A percentile compares a stretch with the other conserved stretches of the same genome.
Conservation (phyloP, 2,888 invertebrate genomes). For the Pammene aurita region DNA sequence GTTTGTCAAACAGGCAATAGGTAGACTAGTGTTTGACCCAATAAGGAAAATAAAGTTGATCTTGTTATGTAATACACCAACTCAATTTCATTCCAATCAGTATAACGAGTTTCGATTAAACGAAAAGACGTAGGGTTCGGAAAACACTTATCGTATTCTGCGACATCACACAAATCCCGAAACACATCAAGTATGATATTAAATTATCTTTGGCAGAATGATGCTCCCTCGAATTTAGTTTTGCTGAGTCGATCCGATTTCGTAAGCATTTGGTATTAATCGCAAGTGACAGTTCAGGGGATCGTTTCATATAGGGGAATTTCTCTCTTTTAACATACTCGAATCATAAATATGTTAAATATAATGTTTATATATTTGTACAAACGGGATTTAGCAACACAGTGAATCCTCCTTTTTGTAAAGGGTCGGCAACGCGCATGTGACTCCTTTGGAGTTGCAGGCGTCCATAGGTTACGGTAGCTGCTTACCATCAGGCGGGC, state of each 20-base stretch:
- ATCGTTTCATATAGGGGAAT: background rate
- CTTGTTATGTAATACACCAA: background rate
- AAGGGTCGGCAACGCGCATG: too few relatives aligned
- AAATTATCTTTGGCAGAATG: constrained; percentile 40
- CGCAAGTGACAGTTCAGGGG: constrained; percentile 14
- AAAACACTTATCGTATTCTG: constrained; percentile 39
- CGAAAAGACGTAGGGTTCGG: constrained; percentile 23
- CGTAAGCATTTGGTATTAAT: constrained; percentile 33
- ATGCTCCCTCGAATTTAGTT: constrained; percentile 38
- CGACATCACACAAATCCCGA: constrained; percentile 38
- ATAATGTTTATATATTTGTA: too few relatives aligned
- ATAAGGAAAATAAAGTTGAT: background rate
- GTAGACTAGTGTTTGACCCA: background rate
- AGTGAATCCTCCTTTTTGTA: too few relatives aligned
- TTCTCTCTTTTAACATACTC: background rate
- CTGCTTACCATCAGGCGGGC: too few relatives aligned
- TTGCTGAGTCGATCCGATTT: constrained; percentile 40
- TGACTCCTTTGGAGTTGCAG: too few relatives aligned
- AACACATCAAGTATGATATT: constrained; percentile 42
- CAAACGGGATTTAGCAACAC: too few relatives aligned
- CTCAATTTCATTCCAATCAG: constrained; percentile 17
- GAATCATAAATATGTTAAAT: too few relatives aligned
- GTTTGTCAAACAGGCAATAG: too few relatives aligned
- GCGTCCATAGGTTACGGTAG: too few relatives aligned
- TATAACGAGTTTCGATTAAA: constrained; percentile 29